Evolutionary conservation across 2,797 vertebrate species (phyloP), one percentile per base, ranked within the genome.

Genomic region (Glyptemys insculpta): DNA sequence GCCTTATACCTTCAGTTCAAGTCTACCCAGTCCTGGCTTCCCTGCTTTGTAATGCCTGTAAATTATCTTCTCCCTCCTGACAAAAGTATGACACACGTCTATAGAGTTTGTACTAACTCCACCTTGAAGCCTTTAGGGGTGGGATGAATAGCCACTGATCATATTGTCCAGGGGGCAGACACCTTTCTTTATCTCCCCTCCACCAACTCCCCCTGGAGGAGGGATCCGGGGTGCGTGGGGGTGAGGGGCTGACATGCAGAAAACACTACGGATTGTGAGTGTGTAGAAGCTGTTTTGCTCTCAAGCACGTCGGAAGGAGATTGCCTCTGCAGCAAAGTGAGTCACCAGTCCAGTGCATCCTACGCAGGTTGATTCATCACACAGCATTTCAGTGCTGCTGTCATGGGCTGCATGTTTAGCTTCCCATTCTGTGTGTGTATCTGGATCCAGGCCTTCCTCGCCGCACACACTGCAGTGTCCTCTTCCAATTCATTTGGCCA

Each of bases 281-380:
- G 37, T 79, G 74, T 12, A 54, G 41, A 83, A 72, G 72, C 8
- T 2, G 29, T 31, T 62, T 25, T 72, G 49, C 81, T 84, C 54
- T 49, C 31, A 34, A 16, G 62, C 47, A 31, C 74, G 72, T n/a
- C 9, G 16, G 15, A 44, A 47, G 18, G 14, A 4, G 56, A 50
- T 52, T 72, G 47, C 44, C 44, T 89, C 87, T 50, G 83, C 92
- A 93, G 79, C 56, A 50, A 25, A 62, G 57, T 93, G 92, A 93
- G 79, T 93, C 92, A 93, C 92, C 50, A 19, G 44, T 83, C 54
- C 57, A 9, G 72, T 74, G 41, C 86, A 81, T 85, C 92, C 92
- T 79, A 86, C 92, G 53, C 57, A 83, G 16, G 27, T 79, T 90
- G 92, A 90, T 89, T 93, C 91, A 93, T 79, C 83, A 50, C 27